Evolutionary conservation across 2,888 invertebrate species (phyloP), one percentile per base, ranked within the genome.

Genomic region (Drosophila lutescens): DNA sequence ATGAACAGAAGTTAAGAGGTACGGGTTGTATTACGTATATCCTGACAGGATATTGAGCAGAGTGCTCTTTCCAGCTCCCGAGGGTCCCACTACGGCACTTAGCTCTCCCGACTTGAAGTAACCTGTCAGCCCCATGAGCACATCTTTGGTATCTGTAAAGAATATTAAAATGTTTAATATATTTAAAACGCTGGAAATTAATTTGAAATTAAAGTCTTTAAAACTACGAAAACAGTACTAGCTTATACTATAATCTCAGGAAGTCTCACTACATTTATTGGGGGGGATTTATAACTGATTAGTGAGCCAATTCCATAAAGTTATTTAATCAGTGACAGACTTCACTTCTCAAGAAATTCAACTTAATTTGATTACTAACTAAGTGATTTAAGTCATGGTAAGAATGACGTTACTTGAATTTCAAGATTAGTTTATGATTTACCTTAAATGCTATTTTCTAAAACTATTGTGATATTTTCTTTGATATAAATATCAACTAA

Each of bases 31-130:
- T 95, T 94, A 97, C 97, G 95, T 96, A 93, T 97, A 98, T 81
- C 98, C 97, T 38, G 98, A 95, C 76, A 98, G 93, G 85, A 98
- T 96, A 91, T 98, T 97, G 94, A 98, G 95, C 69, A 98, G 94
- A 2, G 96, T 95, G 74, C 96, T 96, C 93, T 98, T 98, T 62
- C 98, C 97, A 10, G 96, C 96, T 13, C 98, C 98, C 0, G 97
- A 96, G 50, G 97, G 97, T 30, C 98, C 98, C 94, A 98, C 96
- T 83, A 98, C 96, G 57, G 97, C 97, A 8, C 95, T 95, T 76
- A 96, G 92, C 90, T 96, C 96, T 2, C 96, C 96, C 0, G 95
- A 94, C 76, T 93, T 93, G 92, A 96, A 96, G 71, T 94, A 93
- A 0, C 96, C 96, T 77, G 94, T 94, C 2, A 95, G 91, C 10